Evolutionary conservation across 2,888 invertebrate species (phyloP).

Genomic region (Amaurobius ferox): DNA sequence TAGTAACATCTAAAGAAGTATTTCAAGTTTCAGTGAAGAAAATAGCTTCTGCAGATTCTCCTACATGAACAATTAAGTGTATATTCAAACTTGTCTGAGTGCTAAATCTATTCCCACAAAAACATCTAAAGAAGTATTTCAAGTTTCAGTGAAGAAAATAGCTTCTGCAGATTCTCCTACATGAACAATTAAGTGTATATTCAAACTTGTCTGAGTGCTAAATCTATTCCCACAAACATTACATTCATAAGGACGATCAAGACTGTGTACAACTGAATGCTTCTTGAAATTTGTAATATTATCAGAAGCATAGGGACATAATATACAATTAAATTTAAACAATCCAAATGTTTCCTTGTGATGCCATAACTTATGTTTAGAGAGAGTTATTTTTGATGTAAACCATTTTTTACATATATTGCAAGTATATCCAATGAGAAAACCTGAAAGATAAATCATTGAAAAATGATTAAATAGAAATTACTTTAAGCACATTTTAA

Average conservation of each 20-base stretch:
- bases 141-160: background rate
- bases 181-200: conserved; percentile 2
- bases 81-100: no score
- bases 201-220: background rate
- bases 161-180: background rate
- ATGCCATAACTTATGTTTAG: conserved; percentile 51
- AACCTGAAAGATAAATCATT: background rate
- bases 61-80: background rate
- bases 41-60: background rate
- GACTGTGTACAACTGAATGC: background rate
- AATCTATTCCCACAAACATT: conserved; percentile 16
- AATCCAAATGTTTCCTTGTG: conserved; percentile 23
- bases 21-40: background rate
- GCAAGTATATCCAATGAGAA: background rate
- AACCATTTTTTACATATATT: conserved; percentile 31
- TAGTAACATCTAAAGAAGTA: no score
- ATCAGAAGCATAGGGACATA: conserved; percentile 1
- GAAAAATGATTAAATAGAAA: no score
- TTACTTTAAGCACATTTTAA: no score
- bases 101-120: conserved; percentile 4
- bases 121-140: no score
- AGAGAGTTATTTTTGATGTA: conserved; percentile 43
- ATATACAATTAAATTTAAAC: background rate
- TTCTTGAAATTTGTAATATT: conserved; percentile 15
- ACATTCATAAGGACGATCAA: background rate